Base-by-base conservation (phyloP, 2,113 vertebrate species). In the Esox niger region DNA sequence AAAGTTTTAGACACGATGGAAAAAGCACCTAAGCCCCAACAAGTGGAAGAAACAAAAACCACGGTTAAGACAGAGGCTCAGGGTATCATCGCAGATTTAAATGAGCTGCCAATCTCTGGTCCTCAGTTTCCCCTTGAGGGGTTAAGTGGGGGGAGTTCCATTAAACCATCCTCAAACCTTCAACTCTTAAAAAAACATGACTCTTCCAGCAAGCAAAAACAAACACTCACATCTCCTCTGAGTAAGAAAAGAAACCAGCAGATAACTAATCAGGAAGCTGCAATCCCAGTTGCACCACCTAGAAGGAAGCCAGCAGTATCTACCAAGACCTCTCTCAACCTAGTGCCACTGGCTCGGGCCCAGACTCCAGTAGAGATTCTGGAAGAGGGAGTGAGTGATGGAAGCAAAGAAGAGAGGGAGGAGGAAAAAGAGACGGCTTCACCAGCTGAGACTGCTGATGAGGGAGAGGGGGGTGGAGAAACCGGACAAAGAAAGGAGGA, bases 341-440 rank as follows among this genome's bases (percentile, higher is more conserved):
- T 92, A 13, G 87, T 74, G 1, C 81, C 88, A 64, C 76, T 91
- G 38, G 38, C 15, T 43, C 38, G 38, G 17, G 38, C 38, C 38
- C 38, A 43, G 65, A 87, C 75, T 55, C 88, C 84, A 2, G 79
- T 73, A 9, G 74, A 86, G 2, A 29, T 49, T 8, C 3, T 6
- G 0, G 79, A 83, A 21, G 86, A 86, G 55, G 29, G 57, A 15
- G 69, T 80, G 33, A 64, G 71, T 8, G 64, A 30, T 26, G 55
- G 62, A 64, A 74, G 62, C 29, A 86, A 87, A 15, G 84, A 84
- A 55, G 72, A 80, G 57, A 73, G 71, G 60, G 79, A 62, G 67
- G 82, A 84, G 62, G 80, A 84, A 63, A 86, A 82, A 68, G 84
- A 85, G 73, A 81, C 64, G 0, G 80, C 86, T 0, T 87, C 82